A percentile compares a stretch with the other conserved stretches of the same genome.
These are phyloP conservation scores for Macrosoma leucophasiata DNA, from an alignment of 2,888 invertebrate species.

Conservation along the genomic window DNA sequence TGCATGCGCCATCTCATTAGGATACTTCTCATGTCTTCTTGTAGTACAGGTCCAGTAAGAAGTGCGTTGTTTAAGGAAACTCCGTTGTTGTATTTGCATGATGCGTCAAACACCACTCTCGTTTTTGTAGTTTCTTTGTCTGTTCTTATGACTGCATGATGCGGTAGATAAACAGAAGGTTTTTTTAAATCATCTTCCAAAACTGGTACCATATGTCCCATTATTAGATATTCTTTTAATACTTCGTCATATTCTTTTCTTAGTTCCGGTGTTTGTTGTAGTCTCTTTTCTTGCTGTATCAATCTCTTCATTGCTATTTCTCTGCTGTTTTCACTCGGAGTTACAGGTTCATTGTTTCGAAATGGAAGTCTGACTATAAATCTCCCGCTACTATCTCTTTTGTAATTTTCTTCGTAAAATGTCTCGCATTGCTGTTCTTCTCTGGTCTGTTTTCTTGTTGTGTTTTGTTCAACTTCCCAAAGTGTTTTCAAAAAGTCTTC, in stretches of 20 bases:
- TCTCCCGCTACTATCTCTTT: constrained; percentile 20
- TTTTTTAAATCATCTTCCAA: constrained; percentile 17
- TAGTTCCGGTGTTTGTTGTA: constrained; percentile 15
- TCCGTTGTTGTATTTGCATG: constrained; percentile 4
- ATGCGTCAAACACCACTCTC: constrained; percentile 11
- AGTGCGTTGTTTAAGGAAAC: constrained; percentile 28
- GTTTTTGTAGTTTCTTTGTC: constrained; percentile 23
- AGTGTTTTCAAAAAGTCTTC: constrained; percentile 19
- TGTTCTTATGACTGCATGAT: constrained; percentile 28
- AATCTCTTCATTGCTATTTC: constrained; percentile 25
- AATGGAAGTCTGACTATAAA: constrained; percentile 27
- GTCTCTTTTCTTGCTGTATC: constrained; percentile 19
- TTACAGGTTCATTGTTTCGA: constrained; percentile 13
- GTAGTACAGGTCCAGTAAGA: constrained; percentile 25
- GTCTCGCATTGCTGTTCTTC: constrained; percentile 26
- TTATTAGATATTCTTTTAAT: constrained; percentile 23
- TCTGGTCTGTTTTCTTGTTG: constrained; percentile 17
- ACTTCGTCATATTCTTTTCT: constrained; percentile 20
- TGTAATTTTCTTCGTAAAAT: constrained; percentile 19
- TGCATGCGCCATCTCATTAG: constrained; percentile 28
- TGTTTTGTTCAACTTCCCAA: constrained; percentile 21
- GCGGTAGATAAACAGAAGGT: constrained; percentile 28
- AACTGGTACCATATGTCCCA: constrained; percentile 26
- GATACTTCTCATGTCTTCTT: constrained; percentile 27
- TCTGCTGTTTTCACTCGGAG: constrained; percentile 17